phyloP scores from a whole-genome alignment of 2,888 invertebrate species.

The Epicampocera succincta region DNA sequence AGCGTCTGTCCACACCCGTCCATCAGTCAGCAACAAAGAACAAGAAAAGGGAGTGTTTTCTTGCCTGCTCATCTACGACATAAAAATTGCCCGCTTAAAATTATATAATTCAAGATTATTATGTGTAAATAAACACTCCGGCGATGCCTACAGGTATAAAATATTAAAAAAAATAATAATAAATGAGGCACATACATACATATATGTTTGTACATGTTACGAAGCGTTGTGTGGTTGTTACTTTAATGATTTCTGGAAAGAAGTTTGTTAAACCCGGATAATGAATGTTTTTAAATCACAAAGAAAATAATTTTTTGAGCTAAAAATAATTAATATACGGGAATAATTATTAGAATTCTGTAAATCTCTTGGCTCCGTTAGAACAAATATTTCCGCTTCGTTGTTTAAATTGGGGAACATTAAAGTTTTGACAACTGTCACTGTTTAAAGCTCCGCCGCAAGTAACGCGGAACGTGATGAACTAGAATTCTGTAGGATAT shows the following conservation, averaged over 20 bases:
- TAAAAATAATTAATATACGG: constrained; percentile 3
- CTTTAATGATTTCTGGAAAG: constrained; percentile 11
- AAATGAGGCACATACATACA: no score
- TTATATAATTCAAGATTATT: constrained; percentile 39
- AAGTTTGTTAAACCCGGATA: constrained; percentile 61
- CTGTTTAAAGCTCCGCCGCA: no score
- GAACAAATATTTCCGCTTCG: no score
- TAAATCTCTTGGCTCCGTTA: no score
- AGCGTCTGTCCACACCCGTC: not conserved
- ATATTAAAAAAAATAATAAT: constrained; percentile 17
- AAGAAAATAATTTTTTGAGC: constrained; percentile 30
- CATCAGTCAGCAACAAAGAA: no score
- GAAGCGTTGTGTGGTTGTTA: constrained; percentile 14
- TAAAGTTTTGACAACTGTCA: no score
- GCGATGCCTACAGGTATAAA: constrained; percentile 8
- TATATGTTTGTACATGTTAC: not conserved
- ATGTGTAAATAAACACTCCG: not conserved
- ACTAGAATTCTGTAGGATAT: no score
- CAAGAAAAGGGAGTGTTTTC: not conserved
- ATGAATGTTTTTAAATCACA: constrained; percentile 23
- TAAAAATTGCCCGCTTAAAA: constrained; percentile 16
- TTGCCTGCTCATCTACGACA: constrained; percentile 7
- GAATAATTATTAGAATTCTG: no score
- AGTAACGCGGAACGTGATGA: no score
- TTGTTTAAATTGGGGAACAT: no score